Evolutionary conservation across 64 coral and sea anemone species (phyloP).

Genomic region (Pachyseris speciosa): DNA sequence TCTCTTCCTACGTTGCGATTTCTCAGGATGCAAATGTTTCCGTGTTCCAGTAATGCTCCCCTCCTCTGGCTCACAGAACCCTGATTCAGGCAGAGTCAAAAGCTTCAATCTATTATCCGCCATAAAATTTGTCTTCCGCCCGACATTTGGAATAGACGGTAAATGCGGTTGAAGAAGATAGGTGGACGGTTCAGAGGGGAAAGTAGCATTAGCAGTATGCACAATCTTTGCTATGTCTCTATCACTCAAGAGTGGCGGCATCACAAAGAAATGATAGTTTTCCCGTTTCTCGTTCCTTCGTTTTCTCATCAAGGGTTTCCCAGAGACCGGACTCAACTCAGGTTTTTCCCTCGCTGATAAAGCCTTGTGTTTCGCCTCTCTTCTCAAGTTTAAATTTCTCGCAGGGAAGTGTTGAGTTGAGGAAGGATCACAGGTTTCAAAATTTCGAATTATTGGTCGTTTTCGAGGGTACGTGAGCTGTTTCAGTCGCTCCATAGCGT

Average conservation of each 20-base stretch:
- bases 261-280: conserved; percentile 33
- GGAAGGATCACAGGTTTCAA: not conserved
- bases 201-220: conserved; percentile 24
- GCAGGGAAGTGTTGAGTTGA: conserved; percentile 27
- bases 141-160: conserved; percentile 93
- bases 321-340: conserved; percentile 56
- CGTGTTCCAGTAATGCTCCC: conserved; percentile 24
- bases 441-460: conserved; percentile 72
- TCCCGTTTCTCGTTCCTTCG: not conserved
- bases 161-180: conserved; percentile 84
- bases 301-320: conserved; percentile 38
- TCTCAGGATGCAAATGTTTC: conserved; percentile 67
- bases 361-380: conserved; percentile 20
- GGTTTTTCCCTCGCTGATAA: conserved; percentile 47
- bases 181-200: conserved; percentile 36
- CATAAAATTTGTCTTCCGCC: conserved; percentile 67
- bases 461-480: conserved; percentile 83
- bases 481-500: conserved; percentile 92
- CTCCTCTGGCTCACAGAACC: conserved; percentile 11
- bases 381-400: conserved; percentile 44
- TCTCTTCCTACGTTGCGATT: conserved; percentile 53
- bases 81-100: conserved; percentile 70
- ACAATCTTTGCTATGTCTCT: conserved; percentile 76
- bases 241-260: conserved; percentile 71
- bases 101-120: conserved; percentile 84